phyloP scores from a whole-genome alignment of 2,113 vertebrate genomes.

The Carlito syrichta region DNA sequence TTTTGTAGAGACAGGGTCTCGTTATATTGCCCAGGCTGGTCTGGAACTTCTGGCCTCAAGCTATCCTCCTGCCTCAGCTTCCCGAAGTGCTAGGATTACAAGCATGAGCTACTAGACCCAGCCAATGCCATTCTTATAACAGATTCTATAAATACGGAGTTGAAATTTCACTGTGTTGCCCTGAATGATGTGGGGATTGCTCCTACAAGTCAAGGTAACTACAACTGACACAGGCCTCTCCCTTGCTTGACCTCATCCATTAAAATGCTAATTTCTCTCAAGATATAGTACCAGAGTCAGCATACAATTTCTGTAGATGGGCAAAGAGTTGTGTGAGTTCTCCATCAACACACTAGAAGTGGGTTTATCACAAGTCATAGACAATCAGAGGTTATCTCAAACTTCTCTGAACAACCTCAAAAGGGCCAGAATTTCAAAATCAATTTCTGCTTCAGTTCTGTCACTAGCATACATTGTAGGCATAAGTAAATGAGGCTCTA shows the following conservation, averaged over 20 bases:
- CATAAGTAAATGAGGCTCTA: neutral
- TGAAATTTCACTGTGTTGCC: neutral
- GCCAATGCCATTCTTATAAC: neutral
- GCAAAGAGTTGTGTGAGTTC: neutral
- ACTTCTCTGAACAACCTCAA: neutral
- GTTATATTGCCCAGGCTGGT: too few relatives aligned
- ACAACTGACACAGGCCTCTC: neutral
- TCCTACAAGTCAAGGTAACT: neutral
- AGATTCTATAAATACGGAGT: neutral
- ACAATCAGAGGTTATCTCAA: accelerated
- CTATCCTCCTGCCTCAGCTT: too few relatives aligned
- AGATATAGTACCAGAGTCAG: neutral
- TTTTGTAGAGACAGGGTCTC: too few relatives aligned
- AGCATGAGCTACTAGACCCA: too few relatives aligned
- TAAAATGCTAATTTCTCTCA: neutral
- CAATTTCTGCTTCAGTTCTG: neutral
- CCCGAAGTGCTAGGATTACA: too few relatives aligned
- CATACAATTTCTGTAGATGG: neutral
- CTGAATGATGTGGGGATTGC: neutral
- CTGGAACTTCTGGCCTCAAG: too few relatives aligned
- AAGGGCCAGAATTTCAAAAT: slow-evolving; percentile 9
- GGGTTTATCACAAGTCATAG: neutral
- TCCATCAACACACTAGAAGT: neutral
- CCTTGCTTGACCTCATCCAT: neutral
- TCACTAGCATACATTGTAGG: neutral